Base-by-base conservation (phyloP, 2,888 invertebrate species). In the Stegana nigrithorax region DNA sequence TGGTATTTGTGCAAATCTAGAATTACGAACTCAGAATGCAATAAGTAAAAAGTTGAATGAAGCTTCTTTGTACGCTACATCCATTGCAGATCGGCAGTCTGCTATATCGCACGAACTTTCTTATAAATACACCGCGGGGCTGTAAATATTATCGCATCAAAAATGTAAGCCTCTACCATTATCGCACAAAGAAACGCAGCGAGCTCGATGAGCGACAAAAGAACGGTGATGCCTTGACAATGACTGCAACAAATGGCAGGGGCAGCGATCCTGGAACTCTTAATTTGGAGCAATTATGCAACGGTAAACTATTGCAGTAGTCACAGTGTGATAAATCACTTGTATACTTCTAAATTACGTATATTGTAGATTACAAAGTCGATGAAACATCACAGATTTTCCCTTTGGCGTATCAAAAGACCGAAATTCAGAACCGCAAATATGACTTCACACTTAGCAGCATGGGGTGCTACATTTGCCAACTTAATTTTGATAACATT, bases 381-480 rank as follows among this genome's bases (percentile, higher is more conserved):
- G 47, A 47, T 23, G 25, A 21, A 10, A 10, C 21, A n/a, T 2
- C 21, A 12, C 1, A 60, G 25, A 59, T 71, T 14, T 71, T 69
- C 62, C 56, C 56, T 14, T 60, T 83, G 2, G 64, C 71, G 51
- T 84, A 79, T 62, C 70, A 81, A 61, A 81, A 73, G 19, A 76
- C 73, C 0, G 62, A n/a, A n/a, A n/a, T n/a, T n/a, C n/a, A n/a
- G n/a, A n/a, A n/a, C n/a, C n/a, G n/a, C n/a, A n/a, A n/a, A n/a
- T n/a, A n/a, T n/a, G n/a, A 73, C 10, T 84, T 81, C 68, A 62
- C 47, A 23, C 65, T 81, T 2, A 76, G 67, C 23, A 80, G 67
- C 27, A 65, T 78, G 66, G 80, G 83, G 2, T 84, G 84, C 64
- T 80, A 70, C 32, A 79, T 84, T 47, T 84, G 84, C 27, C 81